Percentiles rank a stretch among this genome's conserved stretches.
Conservation (phyloP, 2,888 invertebrate species). For the Lasioglossum malachurum region DNA sequence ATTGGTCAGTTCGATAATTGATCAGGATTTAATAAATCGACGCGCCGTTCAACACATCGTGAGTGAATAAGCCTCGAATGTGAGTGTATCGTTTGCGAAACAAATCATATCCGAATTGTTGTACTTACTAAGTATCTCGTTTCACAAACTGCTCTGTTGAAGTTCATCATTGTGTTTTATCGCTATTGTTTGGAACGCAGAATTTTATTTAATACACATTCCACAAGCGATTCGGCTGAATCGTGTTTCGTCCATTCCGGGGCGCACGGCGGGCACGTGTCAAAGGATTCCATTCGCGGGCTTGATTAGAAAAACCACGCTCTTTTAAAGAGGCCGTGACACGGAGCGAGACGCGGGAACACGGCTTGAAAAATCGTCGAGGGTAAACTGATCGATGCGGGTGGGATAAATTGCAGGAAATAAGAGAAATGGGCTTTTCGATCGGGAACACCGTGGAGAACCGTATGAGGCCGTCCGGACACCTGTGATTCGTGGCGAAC, state of each 20-base stretch:
- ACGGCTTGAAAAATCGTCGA: constrained; percentile 16
- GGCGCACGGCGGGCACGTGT: background rate
- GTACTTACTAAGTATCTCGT: background rate
- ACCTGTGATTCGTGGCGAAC: constrained; percentile 45
- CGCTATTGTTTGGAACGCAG: no score
- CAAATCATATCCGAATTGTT: no score
- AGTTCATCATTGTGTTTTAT: background rate
- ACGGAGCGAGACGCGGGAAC: background rate
- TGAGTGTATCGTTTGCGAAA: no score
- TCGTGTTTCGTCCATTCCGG: background rate
- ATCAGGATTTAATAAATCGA: no score
- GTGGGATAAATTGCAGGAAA: constrained; percentile 55
- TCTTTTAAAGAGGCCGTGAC: constrained; percentile 17
- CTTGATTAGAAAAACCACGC: constrained; percentile 32
- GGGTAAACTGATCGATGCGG: constrained; percentile 23
- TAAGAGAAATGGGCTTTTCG: constrained; percentile 54
- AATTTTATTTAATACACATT: background rate
- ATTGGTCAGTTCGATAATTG: no score
- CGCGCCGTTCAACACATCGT: no score
- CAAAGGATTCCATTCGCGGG: background rate
- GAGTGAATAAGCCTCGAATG: no score
- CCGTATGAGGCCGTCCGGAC: constrained; percentile 37
- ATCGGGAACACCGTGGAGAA: constrained; percentile 50
- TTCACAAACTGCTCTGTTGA: background rate
- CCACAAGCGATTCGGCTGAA: background rate